phyloP scores from a whole-genome alignment of 2,113 vertebrate genomes.

The Nicator chloris region DNA sequence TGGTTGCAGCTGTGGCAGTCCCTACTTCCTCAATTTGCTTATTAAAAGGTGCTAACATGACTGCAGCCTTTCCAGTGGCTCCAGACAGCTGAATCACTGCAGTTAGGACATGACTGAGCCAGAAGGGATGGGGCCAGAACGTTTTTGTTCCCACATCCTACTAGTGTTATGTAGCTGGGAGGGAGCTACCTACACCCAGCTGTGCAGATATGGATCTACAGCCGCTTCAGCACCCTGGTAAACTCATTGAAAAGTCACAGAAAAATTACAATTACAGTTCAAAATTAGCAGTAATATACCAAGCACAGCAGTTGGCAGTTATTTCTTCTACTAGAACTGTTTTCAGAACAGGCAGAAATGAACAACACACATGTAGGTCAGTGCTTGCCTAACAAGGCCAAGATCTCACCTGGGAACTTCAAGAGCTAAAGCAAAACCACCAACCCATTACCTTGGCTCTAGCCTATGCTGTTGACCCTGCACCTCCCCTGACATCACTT shows the following conservation, averaged over 20 bases:
- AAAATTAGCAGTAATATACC: not conserved
- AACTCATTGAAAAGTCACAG: not conserved
- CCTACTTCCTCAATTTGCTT: not conserved
- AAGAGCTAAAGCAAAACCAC: not conserved
- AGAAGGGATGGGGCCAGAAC: not conserved
- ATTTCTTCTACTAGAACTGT: not conserved
- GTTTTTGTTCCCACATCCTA: conserved; percentile 5
- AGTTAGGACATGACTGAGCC: not conserved
- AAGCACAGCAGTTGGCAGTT: not conserved
- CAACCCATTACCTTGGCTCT: not conserved
- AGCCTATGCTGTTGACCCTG: not conserved
- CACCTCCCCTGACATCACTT: not conserved
- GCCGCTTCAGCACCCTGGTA: not conserved
- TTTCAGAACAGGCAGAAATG: not conserved
- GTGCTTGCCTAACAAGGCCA: not conserved
- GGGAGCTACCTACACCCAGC: conserved; percentile 31
- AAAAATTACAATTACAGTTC: not conserved
- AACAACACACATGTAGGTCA: not conserved
- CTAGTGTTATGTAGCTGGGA: not conserved
- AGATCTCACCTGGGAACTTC: not conserved
- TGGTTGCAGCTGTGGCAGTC: not conserved
- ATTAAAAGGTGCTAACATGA: not conserved
- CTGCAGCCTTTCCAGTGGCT: not conserved
- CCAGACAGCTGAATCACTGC: not conserved
- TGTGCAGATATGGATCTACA: not conserved